Base-by-base conservation (phyloP, 2,888 invertebrate genomes). In the Ernsta delagoae region DNA sequence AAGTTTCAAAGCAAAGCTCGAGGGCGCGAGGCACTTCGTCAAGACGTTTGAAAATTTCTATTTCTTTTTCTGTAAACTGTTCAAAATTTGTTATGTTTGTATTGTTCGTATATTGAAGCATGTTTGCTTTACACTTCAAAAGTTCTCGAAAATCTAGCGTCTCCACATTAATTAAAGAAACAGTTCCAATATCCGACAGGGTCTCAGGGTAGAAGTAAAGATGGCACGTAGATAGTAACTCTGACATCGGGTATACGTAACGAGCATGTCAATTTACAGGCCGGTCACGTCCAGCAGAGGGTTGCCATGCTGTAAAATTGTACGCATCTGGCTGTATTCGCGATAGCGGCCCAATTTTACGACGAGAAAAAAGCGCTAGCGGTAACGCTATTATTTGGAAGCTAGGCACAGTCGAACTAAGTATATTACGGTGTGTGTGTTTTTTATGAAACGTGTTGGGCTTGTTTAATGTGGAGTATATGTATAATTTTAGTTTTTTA, bases 221-320 rank as follows among this genome's bases (percentile, higher is more conserved):
- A 74, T 77, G 77, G 76, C 31, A 31, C 31, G 31, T 80, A 79
- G 74, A 74, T 77, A 78, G 76, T 80, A 79, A 82, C 31, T 31
- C 79, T 76, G 79, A 78, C 79, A 75, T 71, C 74, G 76, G 73
- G 78, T 79, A 80, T 81, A 81, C 83, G 62, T 69, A 59, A 69
- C 68, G 41, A 69, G 39, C 24, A 16, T 34, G 71, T 71, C 62
- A 74, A 81, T 87, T 83, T 81, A 78, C 73, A 83, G 72, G 69
- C 84, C 34, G 72, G 86, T 84, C 90, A 89, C 90, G 89, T 87
- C 75, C 61, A 70, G 53, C 64, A 72, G 75, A 76, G 81, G 83
- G 82, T 77, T 80, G 81, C 79, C 76, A 75, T 79, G 79, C 76
- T 83, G 83, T 88, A 85, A 88, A 88, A 89, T 84, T 85, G 81